Evolutionary conservation across 2,113 vertebrate species (phyloP).

Genomic region (Strix uralensis): DNA sequence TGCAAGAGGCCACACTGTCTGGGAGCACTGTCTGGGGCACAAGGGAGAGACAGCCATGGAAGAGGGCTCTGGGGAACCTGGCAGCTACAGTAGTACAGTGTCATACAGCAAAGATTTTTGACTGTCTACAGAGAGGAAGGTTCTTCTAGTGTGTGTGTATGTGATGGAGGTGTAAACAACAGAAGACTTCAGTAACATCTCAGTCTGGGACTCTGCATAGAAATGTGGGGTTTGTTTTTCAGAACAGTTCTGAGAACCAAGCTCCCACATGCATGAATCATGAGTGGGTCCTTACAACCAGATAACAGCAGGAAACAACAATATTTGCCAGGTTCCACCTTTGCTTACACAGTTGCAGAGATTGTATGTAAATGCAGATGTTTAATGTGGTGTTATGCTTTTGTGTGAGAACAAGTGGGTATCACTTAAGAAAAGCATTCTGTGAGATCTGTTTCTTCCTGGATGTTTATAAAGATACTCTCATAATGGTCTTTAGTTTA

Average conservation of each 20-base stretch:
- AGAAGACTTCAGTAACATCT: neutral
- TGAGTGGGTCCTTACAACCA: neutral
- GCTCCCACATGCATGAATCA: neutral
- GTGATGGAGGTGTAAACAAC: neutral
- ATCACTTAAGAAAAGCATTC: neutral
- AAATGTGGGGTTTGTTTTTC: neutral
- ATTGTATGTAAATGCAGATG: neutral
- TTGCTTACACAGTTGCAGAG: neutral
- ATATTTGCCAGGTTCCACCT: neutral
- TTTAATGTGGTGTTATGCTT: neutral
- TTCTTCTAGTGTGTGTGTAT: neutral
- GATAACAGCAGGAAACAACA: neutral
- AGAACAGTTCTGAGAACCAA: neutral
- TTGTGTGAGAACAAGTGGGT: neutral
- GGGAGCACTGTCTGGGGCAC: neutral
- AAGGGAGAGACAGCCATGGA: neutral
- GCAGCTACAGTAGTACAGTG: neutral
- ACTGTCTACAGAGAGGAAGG: accelerated
- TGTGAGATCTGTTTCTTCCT: neutral
- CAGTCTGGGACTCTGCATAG: neutral
- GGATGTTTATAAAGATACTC: neutral
- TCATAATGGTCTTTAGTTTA: neutral
- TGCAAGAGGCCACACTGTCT: neutral
- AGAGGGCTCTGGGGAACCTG: neutral
- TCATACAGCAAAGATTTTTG: neutral